Evolutionary conservation across 2,797 vertebrate species (phyloP).

Genomic region (Calcarius lapponicus): DNA sequence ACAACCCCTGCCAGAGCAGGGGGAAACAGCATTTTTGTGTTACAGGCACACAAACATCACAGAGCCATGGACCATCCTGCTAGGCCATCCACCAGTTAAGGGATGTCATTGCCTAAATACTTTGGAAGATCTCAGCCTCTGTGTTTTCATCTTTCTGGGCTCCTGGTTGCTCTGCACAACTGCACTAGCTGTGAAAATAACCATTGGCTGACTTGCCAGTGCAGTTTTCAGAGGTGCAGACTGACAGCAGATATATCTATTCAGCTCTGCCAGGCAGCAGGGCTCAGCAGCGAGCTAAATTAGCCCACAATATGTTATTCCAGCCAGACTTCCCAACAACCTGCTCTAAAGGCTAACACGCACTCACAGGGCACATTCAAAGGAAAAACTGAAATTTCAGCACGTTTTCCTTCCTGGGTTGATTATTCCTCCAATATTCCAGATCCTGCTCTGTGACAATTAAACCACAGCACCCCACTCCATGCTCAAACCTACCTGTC

Average conservation of each 20-base stretch:
- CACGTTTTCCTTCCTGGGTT: neutral
- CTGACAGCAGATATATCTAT: conserved; percentile 33
- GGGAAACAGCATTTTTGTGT: neutral
- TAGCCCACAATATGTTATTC: neutral
- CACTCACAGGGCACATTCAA: fast-evolving
- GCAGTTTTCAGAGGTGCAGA: neutral
- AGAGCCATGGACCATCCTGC: neutral
- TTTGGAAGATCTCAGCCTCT: neutral
- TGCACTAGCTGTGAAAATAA: neutral
- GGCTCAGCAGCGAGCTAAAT: conserved; percentile 35
- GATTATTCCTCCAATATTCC: neutral
- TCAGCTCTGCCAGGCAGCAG: conserved; percentile 23
- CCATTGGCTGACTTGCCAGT: neutral
- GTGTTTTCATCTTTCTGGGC: neutral
- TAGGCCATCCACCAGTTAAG: neutral
- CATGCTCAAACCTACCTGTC: neutral
- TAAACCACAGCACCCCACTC: neutral
- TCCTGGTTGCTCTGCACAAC: neutral
- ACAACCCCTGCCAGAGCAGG: neutral
- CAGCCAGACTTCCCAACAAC: neutral
- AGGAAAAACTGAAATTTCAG: neutral
- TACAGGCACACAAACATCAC: neutral
- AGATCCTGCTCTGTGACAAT: neutral
- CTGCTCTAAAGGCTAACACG: neutral
- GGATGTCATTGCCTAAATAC: neutral